Conservation (phyloP, 2,113 vertebrate genomes). For the Nettapus auritus region DNA sequence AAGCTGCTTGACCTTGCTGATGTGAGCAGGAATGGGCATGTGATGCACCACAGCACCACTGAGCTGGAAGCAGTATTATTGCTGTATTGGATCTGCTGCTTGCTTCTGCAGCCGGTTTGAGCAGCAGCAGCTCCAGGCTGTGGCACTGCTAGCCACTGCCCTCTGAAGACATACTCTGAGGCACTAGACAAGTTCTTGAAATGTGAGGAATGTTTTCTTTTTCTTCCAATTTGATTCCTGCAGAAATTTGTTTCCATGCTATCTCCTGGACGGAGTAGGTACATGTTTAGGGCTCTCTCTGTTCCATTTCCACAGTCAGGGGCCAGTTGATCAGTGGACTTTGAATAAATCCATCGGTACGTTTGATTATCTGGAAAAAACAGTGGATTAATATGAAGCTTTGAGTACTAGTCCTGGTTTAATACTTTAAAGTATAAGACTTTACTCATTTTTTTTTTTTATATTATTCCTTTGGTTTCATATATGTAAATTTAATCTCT, state of each 20-base stretch:
- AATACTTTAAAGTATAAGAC: too few species aligned
- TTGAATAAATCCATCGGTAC: constrained; percentile 54
- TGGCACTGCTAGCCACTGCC: not conserved
- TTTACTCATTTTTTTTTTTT: not conserved
- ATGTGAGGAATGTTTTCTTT: not conserved
- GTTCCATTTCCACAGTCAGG: not conserved
- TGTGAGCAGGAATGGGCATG: not conserved
- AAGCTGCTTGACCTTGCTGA: not conserved
- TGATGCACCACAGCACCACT: not conserved
- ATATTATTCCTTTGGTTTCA: constrained; percentile 25
- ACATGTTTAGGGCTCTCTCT: not conserved
- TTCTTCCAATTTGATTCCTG: not conserved
- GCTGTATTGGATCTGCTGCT: not conserved
- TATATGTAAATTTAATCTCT: constrained; percentile 31
- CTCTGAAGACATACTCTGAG: not conserved
- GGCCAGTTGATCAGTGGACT: constrained; percentile 17
- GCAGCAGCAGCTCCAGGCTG: not conserved
- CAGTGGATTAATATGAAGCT: constrained; percentile 38
- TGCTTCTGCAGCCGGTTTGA: not conserved
- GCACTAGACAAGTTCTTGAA: not conserved
- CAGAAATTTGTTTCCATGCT: constrained; percentile 14
- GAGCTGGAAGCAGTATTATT: accelerated
- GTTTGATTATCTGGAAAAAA: constrained; percentile 54
- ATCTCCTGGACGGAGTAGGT: not conserved
- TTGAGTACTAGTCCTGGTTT: constrained; percentile 26